Base-by-base conservation (phyloP, 2,888 invertebrate species). In the Miltochrista miniata region DNA sequence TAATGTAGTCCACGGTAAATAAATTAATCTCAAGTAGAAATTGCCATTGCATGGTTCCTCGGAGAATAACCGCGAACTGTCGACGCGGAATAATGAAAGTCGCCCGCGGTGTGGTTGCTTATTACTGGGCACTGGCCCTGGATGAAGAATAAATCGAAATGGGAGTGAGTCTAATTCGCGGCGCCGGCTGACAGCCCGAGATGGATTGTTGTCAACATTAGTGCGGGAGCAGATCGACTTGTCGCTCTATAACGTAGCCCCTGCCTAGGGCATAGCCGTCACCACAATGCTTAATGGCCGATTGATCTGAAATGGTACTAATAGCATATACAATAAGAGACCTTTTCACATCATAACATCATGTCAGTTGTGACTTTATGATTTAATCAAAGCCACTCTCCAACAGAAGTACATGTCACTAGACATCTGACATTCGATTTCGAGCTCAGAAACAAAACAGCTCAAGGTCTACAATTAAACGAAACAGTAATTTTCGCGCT, bases 201-300 rank as follows among this genome's bases (percentile, higher is more conserved):
- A 90, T 89, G 83, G 86, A 90, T 90, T 85, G 83, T 89, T 85
- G 88, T 87, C 88, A 89, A 88, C 88, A 89, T 86, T 88, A 88
- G 83, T 85, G 87, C 87, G 86, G 83, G 84, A 83, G 83, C 86
- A 84, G 83, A 85, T 85, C 84, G 86, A 85, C 86, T 87, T 84
- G 87, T 78, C 83, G 82, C 81, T 78, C 79, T 74, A 72, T 78
- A 77, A 77, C 68, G 61, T 71, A 63, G 66, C 59, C 59, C 45
- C 46, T 48, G 55, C 48, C 56, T 41, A 56, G 41, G 51, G 40
- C 29, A 36, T 57, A 35, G 24, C 49, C 52, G 43, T 46, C 54
- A 64, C 56, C 55, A 51, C 57, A 53, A 52, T 50, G 51, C 64
- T 64, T 51, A 61, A 44, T 66, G 54, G 55, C 48, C 54, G 46